Base-by-base conservation (phyloP, 2,888 invertebrate genomes). In the Troides aeacus region DNA sequence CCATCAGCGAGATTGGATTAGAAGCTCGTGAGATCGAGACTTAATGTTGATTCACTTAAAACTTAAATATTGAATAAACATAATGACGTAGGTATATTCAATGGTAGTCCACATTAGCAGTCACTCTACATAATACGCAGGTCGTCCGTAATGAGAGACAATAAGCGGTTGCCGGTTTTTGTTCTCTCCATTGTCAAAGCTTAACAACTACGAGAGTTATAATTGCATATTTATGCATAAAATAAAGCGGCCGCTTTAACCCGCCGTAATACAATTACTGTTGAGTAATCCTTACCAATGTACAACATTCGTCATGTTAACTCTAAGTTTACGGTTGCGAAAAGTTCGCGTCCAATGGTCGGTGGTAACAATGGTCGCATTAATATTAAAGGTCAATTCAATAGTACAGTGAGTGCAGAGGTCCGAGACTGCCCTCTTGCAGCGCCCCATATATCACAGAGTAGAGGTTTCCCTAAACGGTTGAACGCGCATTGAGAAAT, bases 161-260 rank as follows among this genome's bases (percentile, higher is more conserved):
- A 90, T 89, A 87, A 83, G 77, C 74, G 75, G 68, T 60, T 64
- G 70, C 79, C 81, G 81, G 82, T 85, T 81, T 84, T 80, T 78
- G 86, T 90, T 90, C 89, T 87, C 89, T 81, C 88, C 84, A 90
- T 90, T 89, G 90, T 90, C 86, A 85, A 83, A 85, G 80, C 83
- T 83, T 85, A 86, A 86, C 62, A 68, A 63, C 81, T 84, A 83
- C 84, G 84, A 84, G 86, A 86, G 84, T 80, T 79, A 82, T 87
- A 86, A 89, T 89, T 87, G 85, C 81, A 84, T 84, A 89, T 88
- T 87, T 83, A 84, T 85, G 84, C 85, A 83, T 86, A 83, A 88
- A 87, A 87, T 87, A 88, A 88, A 87, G 81, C 80, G 72, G 79
- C 79, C 82, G 85, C 83, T 85, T 84, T 79, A 79, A 76, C 53